Evolutionary conservation across 1,140 invertebrate species (phyloP), one percentile per base, ranked within the genome.

Genomic region (Hylaeus volcanicus): DNA sequence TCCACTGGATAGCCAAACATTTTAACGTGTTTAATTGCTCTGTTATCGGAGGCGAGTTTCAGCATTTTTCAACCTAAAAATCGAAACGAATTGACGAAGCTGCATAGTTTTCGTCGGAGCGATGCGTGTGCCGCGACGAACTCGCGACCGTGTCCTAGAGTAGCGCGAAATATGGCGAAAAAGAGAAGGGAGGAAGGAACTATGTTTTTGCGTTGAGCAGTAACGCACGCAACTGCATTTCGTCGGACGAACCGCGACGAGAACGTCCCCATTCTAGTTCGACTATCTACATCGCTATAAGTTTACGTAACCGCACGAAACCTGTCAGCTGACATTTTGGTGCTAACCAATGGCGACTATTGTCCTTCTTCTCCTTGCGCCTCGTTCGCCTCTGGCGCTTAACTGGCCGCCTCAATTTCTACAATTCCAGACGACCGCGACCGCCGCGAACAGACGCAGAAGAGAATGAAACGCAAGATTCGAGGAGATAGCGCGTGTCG

Each of bases 231-330:
- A 83, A 89, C 82, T 90, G 88, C 88, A 91, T 91, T 92, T 92
- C 85, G 87, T 88, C 77, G 90, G 88, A 90, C 88, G 88, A 88
- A 88, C 86, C 86, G 90, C 89, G 88, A 85, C 85, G 86, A 79
- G 78, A 90, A 85, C 88, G 90, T 89, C 90, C 92, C 89, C 89
- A 90, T 92, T 92, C 89, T 90, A 91, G 90, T 91, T 91, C 77
- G 88, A 85, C 90, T 90, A 92, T 92, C 89, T 90, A 89, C 91
- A 92, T 92, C 90, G 90, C 90, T 68, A 61, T 90, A 92, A 91
- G 89, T 92, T 93, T 92, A 92, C 91, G 88, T 92, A 92, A 93
- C 91, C 92, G 82, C 90, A 89, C 88, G 86, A 80, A 91, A 92
- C 90, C 90, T 90, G 90, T 92, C 89, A 90, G 86, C 88, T 87